Percentiles rank a stretch among this genome's conserved stretches.
phyloP scores from a whole-genome alignment of 1,140 invertebrate genomes.

The Planococcus citri region DNA sequence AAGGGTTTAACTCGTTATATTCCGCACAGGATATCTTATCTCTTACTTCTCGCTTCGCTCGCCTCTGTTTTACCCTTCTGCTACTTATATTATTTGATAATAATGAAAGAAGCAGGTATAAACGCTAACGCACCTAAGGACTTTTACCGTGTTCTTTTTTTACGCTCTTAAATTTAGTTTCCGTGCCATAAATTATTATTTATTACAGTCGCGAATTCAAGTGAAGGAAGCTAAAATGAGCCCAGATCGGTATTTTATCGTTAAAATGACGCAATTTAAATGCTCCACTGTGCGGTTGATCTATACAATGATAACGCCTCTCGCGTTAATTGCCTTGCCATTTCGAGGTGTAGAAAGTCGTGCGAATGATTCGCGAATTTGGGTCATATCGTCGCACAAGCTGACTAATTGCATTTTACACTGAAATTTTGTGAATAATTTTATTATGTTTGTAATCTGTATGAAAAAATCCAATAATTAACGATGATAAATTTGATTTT shows the following conservation, averaged over 20 bases:
- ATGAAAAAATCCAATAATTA: too few relatives aligned
- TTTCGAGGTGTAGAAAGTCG: background rate
- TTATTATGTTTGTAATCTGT: too few relatives aligned
- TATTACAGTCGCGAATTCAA: background rate
- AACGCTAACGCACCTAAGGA: background rate
- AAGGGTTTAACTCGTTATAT: constrained; percentile 20
- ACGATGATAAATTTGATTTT: too few relatives aligned
- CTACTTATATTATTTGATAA: constrained; percentile 8
- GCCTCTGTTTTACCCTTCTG: constrained; percentile 7
- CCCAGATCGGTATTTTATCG: background rate
- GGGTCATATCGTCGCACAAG: too few relatives aligned
- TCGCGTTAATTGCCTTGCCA: background rate
- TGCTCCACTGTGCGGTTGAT: background rate
- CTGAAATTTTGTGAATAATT: too few relatives aligned
- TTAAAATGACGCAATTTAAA: constrained; percentile 1
- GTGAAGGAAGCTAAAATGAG: background rate
- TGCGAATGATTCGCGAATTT: too few relatives aligned
- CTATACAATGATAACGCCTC: background rate
- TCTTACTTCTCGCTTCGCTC: constrained; percentile 15
- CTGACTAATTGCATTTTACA: too few relatives aligned
- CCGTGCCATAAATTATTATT: constrained; percentile 7
- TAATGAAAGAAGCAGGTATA: constrained; percentile 3
- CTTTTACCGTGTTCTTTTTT: background rate
- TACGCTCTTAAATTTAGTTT: background rate
- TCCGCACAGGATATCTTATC: constrained; percentile 18